phyloP scores from a whole-genome alignment of 2,797 vertebrate genomes.

The Ctenochaetus hawaiiensis region DNA sequence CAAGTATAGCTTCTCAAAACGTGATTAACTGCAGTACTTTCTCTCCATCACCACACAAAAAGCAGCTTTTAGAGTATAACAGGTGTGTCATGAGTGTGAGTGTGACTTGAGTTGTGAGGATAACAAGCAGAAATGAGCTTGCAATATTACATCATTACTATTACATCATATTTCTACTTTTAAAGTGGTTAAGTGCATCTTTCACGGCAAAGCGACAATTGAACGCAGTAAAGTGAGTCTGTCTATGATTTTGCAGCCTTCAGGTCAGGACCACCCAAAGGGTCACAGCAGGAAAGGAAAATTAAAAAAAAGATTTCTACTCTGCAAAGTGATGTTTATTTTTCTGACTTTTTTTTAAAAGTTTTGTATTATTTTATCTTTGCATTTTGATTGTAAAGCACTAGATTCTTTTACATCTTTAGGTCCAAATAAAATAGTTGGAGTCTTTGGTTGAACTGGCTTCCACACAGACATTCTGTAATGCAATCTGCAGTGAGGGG shows the following conservation, averaged over 20 bases:
- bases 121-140: background rate
- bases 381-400: background rate
- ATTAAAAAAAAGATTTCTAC: background rate
- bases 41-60: too few species aligned
- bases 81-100: background rate
- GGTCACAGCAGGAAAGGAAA: background rate
- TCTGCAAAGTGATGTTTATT: background rate
- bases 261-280: too few species aligned
- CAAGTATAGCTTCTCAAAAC: background rate
- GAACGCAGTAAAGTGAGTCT: background rate
- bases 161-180: background rate
- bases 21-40: background rate
- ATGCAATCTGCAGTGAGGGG: background rate
- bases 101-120: background rate
- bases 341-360: background rate
- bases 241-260: too few species aligned
- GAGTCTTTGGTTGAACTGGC: slow-evolving; percentile 13
- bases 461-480: background rate
- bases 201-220: background rate
- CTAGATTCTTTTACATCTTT: slow-evolving; percentile 5
- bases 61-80: background rate
- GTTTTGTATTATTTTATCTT: background rate
- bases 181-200: background rate
- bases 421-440: slow-evolving; percentile 24
- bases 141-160: background rate